These are phyloP conservation scores for Colostygia pectinataria DNA, from an alignment of 2,888 invertebrate genomes.

Conservation along the genomic window DNA sequence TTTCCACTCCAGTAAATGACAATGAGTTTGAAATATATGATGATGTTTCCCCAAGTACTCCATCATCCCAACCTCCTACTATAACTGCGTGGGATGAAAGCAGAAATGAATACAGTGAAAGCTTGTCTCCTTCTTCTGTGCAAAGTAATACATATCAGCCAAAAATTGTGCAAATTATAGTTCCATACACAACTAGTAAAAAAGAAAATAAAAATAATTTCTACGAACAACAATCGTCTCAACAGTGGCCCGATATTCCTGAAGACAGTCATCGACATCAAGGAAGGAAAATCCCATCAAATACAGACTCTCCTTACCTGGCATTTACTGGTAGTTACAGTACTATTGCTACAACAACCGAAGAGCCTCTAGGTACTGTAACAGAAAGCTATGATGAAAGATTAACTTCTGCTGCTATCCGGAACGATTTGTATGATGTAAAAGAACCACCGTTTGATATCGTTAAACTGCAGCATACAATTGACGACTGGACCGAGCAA, in stretches of 20 bases:
- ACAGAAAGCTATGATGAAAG: slow-evolving; percentile 79
- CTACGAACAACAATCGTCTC: slow-evolving; percentile 65
- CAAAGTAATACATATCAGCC: slow-evolving; percentile 71
- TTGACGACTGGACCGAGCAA: slow-evolving; percentile 93
- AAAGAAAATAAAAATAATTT: slow-evolving; percentile 52
- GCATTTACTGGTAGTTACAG: slow-evolving; percentile 52
- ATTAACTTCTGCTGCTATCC: slow-evolving; percentile 63
- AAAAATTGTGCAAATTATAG: slow-evolving; percentile 90
- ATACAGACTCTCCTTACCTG: slow-evolving; percentile 47
- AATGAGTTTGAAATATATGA: slow-evolving; percentile 75
- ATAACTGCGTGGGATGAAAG: slow-evolving; percentile 58
- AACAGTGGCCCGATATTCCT: slow-evolving; percentile 57
- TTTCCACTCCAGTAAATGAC: slow-evolving; percentile 54
- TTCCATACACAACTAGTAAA: slow-evolving; percentile 87
- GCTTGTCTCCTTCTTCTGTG: slow-evolving; percentile 43
- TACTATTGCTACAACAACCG: slow-evolving; percentile 50
- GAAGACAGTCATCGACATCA: slow-evolving; percentile 58
- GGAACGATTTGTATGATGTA: slow-evolving; percentile 68
- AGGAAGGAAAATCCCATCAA: slow-evolving; percentile 76
- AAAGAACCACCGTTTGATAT: slow-evolving; percentile 86
- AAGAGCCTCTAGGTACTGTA: slow-evolving; percentile 45
- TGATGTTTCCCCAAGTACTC: slow-evolving; percentile 57
- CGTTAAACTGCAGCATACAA: slow-evolving; percentile 89
- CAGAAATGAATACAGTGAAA: slow-evolving; percentile 54
- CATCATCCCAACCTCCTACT: slow-evolving; percentile 44